Conservation (phyloP, 1,140 invertebrate species). For the Rhagoletis pomonella region DNA sequence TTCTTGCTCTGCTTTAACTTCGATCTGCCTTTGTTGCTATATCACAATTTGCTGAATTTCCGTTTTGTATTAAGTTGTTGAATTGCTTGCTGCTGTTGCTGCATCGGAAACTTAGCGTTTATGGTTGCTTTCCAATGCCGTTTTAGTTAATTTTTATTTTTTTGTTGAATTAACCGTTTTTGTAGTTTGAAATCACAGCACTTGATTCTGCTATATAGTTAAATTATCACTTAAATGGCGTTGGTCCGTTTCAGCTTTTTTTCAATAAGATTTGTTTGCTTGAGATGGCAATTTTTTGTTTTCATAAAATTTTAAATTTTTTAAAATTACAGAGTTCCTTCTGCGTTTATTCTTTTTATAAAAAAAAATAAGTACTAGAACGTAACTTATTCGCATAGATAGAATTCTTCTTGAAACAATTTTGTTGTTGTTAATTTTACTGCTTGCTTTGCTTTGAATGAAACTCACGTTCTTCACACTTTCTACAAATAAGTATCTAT, state of each 20-base stretch:
- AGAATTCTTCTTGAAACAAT: slow-evolving; percentile 72
- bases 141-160: slow-evolving; percentile 62
- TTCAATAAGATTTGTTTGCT: background rate
- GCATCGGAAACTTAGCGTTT: slow-evolving; percentile 22
- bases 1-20: slow-evolving; percentile 56
- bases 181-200: slow-evolving; percentile 73
- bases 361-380: slow-evolving; percentile 52
- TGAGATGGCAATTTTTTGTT: slow-evolving; percentile 67
- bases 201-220: slow-evolving; percentile 65
- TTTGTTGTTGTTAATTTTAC: slow-evolving; percentile 41
- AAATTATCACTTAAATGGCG: slow-evolving; percentile 71
- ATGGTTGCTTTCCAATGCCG: slow-evolving; percentile 57
- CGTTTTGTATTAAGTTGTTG: slow-evolving; percentile 60
- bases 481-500: slow-evolving; percentile 52
- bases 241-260: slow-evolving; percentile 73
- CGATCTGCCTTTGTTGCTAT: slow-evolving; percentile 49
- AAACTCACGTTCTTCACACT: slow-evolving; percentile 53
- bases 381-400: slow-evolving; percentile 57
- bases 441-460: background rate
- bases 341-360: slow-evolving; percentile 52
- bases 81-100: slow-evolving; percentile 58
- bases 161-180: slow-evolving; percentile 60
- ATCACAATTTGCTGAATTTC: slow-evolving; percentile 69
- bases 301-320: slow-evolving; percentile 43
- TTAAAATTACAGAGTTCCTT: slow-evolving; percentile 35